Evolutionary conservation across 2,113 vertebrate genomes (phyloP), one percentile per base, ranked within the genome.

Genomic region (Spermophilus dauricus): DNA sequence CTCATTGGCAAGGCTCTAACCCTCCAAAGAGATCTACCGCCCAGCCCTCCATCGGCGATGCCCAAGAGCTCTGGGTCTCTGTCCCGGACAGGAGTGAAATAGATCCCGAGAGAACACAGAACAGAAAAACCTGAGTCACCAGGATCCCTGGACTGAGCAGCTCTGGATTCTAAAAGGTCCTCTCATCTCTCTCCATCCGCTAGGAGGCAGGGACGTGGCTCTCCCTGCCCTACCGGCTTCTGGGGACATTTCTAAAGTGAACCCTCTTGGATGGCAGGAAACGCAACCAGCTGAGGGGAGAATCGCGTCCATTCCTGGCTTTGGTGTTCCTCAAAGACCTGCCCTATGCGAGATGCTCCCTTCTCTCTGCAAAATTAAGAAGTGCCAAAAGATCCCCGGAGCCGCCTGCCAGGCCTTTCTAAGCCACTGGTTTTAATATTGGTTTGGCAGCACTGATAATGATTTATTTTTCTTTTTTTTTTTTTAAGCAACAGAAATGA

Each of bases 391-490:
- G 97, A 97, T 93, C 90, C 97, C 95, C 95, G 89, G 98, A 85
- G 42, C 96, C 30, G 81, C 96, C 95, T 97, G 96, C 92, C 97
- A 97, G 97, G 80, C 51, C 0, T 91, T 96, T 98, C 97, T 97
- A 97, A 96, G 63, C 97, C 86, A 89, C 98, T 97, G 98, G 89
- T 97, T 99, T 98, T 97, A 97, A 94, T 98, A 98, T 98, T 89
- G 69, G 75, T 97, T 98, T 98, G 98, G 98, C 98, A 98, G 82
- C 95, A 92, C 70, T 92, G 7, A 96, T 72, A 96, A 93, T 67
- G 95, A 97, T 97, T 98, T 97, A 97, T 98, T 96, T 90, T 45
- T 42, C 6, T 45, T 45, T 45, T 45, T 45, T 45, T 45, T 45
- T 93, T 97, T 97, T 85, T 87, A 96, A 97, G 95, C 63, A 61